These are phyloP conservation scores for Bujurquina vittata DNA, from an alignment of 2,113 vertebrate genomes.

Conservation along the genomic window DNA sequence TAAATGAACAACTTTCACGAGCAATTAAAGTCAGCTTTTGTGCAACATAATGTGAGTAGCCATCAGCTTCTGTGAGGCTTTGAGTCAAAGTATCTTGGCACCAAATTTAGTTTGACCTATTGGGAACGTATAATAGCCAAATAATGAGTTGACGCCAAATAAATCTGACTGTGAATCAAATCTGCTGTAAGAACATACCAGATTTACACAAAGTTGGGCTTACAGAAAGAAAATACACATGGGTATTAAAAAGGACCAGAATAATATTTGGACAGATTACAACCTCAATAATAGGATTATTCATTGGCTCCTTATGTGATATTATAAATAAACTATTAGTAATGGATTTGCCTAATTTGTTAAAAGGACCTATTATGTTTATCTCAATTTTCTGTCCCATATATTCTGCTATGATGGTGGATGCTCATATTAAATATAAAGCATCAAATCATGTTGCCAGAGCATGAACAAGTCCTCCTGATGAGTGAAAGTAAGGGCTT, in stretches of 20 bases:
- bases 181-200: neutral
- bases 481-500: neutral
- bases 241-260: neutral
- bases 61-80: conserved; percentile 37
- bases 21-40: conserved; percentile 43
- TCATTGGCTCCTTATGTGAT: neutral
- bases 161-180: conserved; percentile 18
- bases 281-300: neutral
- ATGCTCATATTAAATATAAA: neutral
- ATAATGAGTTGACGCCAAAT: conserved; percentile 32
- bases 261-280: neutral
- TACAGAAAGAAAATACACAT: neutral
- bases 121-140: conserved; percentile 9
- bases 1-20: conserved; percentile 58
- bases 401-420: neutral
- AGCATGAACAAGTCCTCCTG: neutral
- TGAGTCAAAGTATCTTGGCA: conserved; percentile 30
- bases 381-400: neutral
- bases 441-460: neutral
- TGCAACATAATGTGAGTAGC: conserved; percentile 36
- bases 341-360: neutral
- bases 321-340: neutral
- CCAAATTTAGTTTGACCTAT: conserved; percentile 9
- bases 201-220: neutral
- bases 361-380: neutral